Evolutionary conservation across 2,797 vertebrate genomes (phyloP).

Genomic region (Lacerta viridis): DNA sequence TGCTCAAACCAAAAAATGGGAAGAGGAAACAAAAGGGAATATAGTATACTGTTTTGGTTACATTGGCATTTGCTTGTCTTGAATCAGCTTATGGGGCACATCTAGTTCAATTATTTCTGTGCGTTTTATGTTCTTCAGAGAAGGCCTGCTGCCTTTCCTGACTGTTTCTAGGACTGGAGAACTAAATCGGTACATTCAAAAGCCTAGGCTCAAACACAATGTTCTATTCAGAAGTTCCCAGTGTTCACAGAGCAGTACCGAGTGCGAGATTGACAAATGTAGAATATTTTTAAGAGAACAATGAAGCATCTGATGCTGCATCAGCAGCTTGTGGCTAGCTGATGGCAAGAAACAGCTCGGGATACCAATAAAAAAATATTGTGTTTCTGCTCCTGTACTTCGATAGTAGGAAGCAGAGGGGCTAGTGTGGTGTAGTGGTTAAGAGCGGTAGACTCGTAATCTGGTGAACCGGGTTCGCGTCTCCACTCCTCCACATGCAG

Average conservation of each 20-base stretch:
- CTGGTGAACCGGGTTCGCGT: too few species aligned
- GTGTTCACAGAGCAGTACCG: constrained; percentile 24
- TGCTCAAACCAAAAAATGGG: neutral
- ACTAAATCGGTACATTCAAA: constrained; percentile 35
- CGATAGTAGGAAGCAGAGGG: neutral
- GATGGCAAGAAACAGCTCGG: constrained; percentile 40
- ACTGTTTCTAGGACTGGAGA: neutral
- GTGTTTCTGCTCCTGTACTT: neutral
- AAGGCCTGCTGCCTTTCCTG: neutral
- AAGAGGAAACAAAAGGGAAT: neutral
- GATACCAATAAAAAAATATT: constrained; percentile 41
- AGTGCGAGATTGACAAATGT: constrained; percentile 40
- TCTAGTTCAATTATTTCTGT: fast-evolving
- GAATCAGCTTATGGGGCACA: neutral
- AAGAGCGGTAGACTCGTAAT: too few species aligned
- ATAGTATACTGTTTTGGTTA: neutral
- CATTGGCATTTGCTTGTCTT: fast-evolving
- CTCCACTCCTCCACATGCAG: too few species aligned
- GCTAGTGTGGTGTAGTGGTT: neutral
- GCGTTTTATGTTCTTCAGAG: neutral
- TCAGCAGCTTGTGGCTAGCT: constrained; percentile 40
- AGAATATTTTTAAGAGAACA: constrained; percentile 64
- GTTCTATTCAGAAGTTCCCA: constrained; percentile 55
- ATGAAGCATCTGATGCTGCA: constrained; percentile 50
- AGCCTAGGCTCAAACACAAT: constrained; percentile 56